Evolutionary conservation across 2,888 invertebrate genomes (phyloP), one percentile per base, ranked within the genome.

Genomic region (Drosophila incognita): DNA sequence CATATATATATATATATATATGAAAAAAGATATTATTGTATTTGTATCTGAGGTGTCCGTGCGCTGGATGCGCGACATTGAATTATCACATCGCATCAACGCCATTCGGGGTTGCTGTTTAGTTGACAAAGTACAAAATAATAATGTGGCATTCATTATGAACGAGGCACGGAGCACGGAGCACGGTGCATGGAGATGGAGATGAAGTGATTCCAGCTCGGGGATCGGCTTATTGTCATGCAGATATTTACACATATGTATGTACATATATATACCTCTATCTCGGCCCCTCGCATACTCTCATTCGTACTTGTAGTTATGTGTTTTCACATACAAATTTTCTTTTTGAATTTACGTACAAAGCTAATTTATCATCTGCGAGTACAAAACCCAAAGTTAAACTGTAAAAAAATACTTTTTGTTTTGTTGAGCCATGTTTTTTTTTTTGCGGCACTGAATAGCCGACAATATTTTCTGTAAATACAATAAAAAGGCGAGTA

Each of bases 101-200:
- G 46, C 61, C 64, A 56, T 54, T 49, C 64, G 58, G 72, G 54
- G 71, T 74, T 67, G 76, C 62, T 68, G 69, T 51, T 61, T 53
- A 76, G 87, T 86, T 86, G 89, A 89, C 89, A 87, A 84, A 87
- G 84, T 87, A 88, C 83, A 87, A 83, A 82, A 87, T 84, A 84
- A 88, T 86, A 86, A 88, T 89, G 79, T 74, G 76, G 84, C 84
- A 82, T 86, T 88, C 86, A 88, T 85, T 68, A 71, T 64, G 42
- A 63, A 66, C 33, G 42, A 46, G 21, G 33, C 35, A 58, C 48
- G 21, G 36, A 13, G 54, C 27, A 29, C 10, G 24, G 35, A 11
- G 53, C 36, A 49, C 1, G 36, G 35, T 3, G 46, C 29, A 35
- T 36, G 68, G 48, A 46, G 57, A 52, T 63, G 51, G 56, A 65